Conservation (phyloP, 2,797 vertebrate genomes). For the Leontopithecus rosalia region DNA sequence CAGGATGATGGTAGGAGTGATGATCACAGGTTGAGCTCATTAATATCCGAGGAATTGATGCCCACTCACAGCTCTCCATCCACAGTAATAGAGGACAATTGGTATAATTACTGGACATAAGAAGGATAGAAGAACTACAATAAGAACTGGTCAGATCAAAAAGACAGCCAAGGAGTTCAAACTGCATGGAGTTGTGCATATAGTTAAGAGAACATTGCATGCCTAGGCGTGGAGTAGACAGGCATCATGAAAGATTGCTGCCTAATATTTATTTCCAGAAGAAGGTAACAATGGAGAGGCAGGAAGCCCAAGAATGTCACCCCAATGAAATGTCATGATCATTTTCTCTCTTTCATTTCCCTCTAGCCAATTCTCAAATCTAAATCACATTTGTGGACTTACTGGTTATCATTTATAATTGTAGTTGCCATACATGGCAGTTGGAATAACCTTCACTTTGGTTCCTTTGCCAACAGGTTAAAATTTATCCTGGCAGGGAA, state of each 20-base stretch:
- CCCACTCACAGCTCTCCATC: neutral
- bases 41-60: neutral
- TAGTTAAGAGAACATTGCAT: neutral
- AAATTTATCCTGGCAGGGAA: neutral
- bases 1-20: neutral
- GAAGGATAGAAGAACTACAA: neutral
- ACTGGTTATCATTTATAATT: neutral
- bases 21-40: neutral
- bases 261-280: neutral
- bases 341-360: neutral
- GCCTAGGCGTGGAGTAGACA: neutral
- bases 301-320: neutral
- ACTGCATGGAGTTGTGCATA: neutral
- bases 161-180: neutral
- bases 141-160: too few species aligned
- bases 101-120: neutral
- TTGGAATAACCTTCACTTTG: neutral
- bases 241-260: neutral
- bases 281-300: neutral
- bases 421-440: neutral
- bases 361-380: neutral
- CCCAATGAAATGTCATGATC: neutral
- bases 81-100: neutral
- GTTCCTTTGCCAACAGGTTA: neutral
- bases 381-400: neutral